These are phyloP conservation scores for Macrosoma leucophasiata DNA, from an alignment of 2,888 invertebrate genomes.

Conservation along the genomic window DNA sequence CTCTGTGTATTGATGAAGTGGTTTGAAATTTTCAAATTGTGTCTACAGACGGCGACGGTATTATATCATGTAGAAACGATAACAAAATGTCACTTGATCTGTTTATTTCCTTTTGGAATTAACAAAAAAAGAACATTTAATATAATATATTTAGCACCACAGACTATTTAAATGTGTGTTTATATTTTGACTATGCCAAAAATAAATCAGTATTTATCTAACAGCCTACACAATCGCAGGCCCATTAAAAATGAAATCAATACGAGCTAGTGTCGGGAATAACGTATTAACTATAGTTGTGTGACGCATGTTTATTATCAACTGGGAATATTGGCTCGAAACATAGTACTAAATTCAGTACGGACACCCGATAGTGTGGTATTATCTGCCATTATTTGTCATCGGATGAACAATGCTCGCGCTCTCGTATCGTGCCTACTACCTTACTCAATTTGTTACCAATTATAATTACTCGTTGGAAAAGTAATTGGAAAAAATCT, in stretches of 20 bases:
- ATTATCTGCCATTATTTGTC: constrained; percentile 75
- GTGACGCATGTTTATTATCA: constrained; percentile 66
- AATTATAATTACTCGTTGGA: constrained; percentile 40
- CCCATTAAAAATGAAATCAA: constrained; percentile 17
- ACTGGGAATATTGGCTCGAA: constrained; percentile 68
- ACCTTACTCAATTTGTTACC: constrained; percentile 63
- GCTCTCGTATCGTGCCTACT: constrained; percentile 48
- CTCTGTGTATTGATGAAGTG: too few relatives aligned
- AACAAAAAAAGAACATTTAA: too few relatives aligned
- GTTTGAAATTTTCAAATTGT: too few relatives aligned
- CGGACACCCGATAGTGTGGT: constrained; percentile 70
- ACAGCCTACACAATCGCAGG: too few relatives aligned
- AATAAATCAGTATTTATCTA: too few relatives aligned
- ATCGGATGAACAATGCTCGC: constrained; percentile 63
- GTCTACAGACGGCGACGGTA: too few relatives aligned
- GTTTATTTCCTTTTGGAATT: too few relatives aligned
- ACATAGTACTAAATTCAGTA: constrained; percentile 65
- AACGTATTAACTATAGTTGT: constrained; percentile 26
- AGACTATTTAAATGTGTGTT: too few relatives aligned
- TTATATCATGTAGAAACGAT: too few relatives aligned
- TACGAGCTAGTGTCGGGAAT: constrained; percentile 11
- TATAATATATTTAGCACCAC: too few relatives aligned
- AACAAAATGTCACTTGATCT: too few relatives aligned
- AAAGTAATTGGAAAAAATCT: not conserved
- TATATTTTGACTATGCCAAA: too few relatives aligned